Conservation (phyloP, 2,113 vertebrate genomes). For the Blennius ocellaris region DNA sequence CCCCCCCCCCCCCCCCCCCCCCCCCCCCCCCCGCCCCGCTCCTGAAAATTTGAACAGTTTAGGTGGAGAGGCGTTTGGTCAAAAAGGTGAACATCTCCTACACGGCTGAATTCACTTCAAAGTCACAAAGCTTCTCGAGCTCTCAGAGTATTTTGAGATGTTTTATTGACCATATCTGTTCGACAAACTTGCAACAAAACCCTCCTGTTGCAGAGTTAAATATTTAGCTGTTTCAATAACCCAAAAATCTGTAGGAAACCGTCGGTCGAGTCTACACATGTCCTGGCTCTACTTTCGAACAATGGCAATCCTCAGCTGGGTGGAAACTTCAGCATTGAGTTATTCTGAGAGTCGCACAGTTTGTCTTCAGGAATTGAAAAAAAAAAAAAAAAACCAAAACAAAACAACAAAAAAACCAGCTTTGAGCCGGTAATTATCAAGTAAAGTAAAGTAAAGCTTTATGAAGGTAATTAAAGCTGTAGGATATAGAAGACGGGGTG, state of each 20-base stretch:
- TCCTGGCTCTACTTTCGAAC: not conserved
- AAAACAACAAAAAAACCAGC: no score
- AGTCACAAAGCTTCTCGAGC: conserved; percentile 10
- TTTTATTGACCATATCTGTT: not conserved
- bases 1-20: no score
- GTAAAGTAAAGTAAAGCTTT: conserved; percentile 4
- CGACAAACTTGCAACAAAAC: not conserved
- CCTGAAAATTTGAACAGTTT: conserved; percentile 20
- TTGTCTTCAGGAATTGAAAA: not conserved
- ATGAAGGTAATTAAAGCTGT: conserved; percentile 9
- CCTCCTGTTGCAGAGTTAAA: conserved; percentile 4
- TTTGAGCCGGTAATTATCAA: conserved; percentile 34
- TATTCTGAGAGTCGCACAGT: not conserved
- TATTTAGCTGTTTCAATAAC: conserved; percentile 7
- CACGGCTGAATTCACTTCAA: conserved; percentile 10
- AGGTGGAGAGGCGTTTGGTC: conserved; percentile 31
- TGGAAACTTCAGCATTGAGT: conserved; percentile 12
- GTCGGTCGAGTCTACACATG: conserved; percentile 23
- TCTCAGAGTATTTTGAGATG: not conserved
- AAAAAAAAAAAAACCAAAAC: not conserved
- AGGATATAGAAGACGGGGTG: conserved; percentile 16
- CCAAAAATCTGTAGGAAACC: conserved; percentile 5
- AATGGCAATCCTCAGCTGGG: not conserved
- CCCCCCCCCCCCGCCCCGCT: no score
- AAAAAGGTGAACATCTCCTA: conserved; percentile 40